phyloP scores from a whole-genome alignment of 2,113 vertebrate genomes.

The Craseonycteris thonglongyai region DNA sequence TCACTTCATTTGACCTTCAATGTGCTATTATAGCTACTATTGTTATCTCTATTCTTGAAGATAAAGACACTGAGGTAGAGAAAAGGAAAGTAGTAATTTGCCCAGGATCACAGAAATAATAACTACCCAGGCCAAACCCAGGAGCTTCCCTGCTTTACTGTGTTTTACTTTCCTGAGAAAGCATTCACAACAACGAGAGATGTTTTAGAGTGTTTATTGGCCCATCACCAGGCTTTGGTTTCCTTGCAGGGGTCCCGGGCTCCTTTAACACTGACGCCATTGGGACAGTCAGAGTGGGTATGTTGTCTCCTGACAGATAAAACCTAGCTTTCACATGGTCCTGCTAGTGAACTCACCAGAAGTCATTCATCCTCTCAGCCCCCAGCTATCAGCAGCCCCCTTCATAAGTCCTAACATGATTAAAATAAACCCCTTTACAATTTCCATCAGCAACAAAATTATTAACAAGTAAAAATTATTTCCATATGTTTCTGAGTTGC shows the following conservation, averaged over 20 bases:
- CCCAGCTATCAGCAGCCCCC: not conserved
- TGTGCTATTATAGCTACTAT: not conserved
- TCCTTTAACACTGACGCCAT: not conserved
- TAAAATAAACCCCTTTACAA: constrained; percentile 51
- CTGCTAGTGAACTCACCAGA: not conserved
- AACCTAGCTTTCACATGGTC: not conserved
- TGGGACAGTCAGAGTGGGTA: not conserved
- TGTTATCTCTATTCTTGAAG: not conserved
- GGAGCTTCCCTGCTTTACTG: not conserved
- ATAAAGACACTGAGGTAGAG: not conserved
- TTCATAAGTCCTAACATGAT: constrained; percentile 37
- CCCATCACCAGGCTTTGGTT: not conserved
- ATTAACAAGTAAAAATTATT: constrained; percentile 42
- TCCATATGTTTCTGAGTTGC: constrained; percentile 27
- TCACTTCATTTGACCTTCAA: not conserved
- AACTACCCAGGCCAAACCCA: not conserved
- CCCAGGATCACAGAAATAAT: not conserved
- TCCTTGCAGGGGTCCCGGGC: not conserved
- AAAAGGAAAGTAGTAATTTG: constrained; percentile 1
- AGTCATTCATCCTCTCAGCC: not conserved
- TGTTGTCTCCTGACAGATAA: not conserved
- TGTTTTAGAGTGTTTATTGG: constrained; percentile 6
- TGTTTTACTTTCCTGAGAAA: not conserved
- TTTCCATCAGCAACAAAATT: constrained; percentile 23
- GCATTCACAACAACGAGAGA: not conserved